A percentile compares a stretch with the other conserved stretches of the same genome.
phyloP scores from a whole-genome alignment of 2,888 invertebrate genomes.

The Temnothorax unifasciatus region DNA sequence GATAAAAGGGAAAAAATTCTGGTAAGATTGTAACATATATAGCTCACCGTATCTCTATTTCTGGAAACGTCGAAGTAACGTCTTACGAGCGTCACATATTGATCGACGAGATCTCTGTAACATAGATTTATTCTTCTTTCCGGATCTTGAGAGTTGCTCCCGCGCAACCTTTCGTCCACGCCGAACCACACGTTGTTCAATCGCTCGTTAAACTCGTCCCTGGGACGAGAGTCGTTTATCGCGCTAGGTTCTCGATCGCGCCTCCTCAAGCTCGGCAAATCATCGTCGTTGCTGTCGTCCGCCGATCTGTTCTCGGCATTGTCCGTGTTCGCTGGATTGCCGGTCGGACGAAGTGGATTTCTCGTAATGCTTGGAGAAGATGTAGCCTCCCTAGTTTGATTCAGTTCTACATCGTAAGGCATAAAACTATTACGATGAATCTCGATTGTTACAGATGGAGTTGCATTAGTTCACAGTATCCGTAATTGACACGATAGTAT shows the following conservation, averaged over 20 bases:
- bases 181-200: slow-evolving; percentile 57
- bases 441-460: slow-evolving; percentile 71
- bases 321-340: slow-evolving; percentile 22
- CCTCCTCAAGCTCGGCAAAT: slow-evolving; percentile 27
- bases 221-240: slow-evolving; percentile 7
- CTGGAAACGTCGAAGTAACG: slow-evolving; percentile 86
- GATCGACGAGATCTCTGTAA: slow-evolving; percentile 87
- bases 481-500: slow-evolving; percentile 17
- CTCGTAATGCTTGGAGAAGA: slow-evolving; percentile 28
- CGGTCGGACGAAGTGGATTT: not conserved
- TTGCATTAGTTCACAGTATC: slow-evolving; percentile 4
- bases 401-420: slow-evolving; percentile 62
- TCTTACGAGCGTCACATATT: slow-evolving; percentile 87
- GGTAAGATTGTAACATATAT: not conserved
- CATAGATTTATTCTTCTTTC: slow-evolving; percentile 87
- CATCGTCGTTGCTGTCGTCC: slow-evolving; percentile 70
- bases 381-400: slow-evolving; percentile 57
- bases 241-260: slow-evolving; percentile 38
- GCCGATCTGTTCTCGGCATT: slow-evolving; percentile 58
- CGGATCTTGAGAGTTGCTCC: slow-evolving; percentile 56
- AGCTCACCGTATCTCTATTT: slow-evolving; percentile 86
- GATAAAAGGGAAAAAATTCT: not conserved
- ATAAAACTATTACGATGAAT: slow-evolving; percentile 75
- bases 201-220: slow-evolving; percentile 55
- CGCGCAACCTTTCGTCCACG: slow-evolving; percentile 57